Percentiles rank a stretch among this genome's conserved stretches.
Evolutionary conservation across 64 coral and sea anemone species (phyloP).

Genomic region (Acropora tenuis): DNA sequence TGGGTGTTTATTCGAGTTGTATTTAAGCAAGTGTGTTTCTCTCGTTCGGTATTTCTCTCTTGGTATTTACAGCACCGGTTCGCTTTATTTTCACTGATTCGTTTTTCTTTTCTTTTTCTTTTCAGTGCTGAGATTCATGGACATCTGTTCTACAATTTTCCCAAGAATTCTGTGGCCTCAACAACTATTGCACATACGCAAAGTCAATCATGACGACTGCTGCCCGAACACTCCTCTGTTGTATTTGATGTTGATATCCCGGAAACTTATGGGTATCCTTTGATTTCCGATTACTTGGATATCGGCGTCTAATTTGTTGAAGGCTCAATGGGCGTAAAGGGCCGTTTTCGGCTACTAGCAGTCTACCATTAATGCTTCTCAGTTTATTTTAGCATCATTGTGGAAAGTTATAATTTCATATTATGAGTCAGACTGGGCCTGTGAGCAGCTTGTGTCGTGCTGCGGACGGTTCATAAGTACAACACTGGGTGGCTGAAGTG

Average conservation of each 20-base stretch:
- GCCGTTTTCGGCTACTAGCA: background rate
- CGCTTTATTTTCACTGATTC: background rate
- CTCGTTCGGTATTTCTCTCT: background rate
- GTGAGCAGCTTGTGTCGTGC: no score
- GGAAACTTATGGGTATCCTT: background rate
- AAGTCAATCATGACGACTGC: background rate
- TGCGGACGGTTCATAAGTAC: no score
- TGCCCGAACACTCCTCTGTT: no score
- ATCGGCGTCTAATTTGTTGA: background rate
- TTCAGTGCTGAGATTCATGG: constrained; percentile 8
- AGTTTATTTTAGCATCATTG: background rate
- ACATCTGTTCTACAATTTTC: background rate
- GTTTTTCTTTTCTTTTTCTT: background rate
- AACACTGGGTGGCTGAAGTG: no score
- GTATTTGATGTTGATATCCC: background rate
- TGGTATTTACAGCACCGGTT: background rate
- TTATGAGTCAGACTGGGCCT: no score
- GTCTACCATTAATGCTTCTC: background rate
- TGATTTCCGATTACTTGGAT: background rate
- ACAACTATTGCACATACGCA: background rate
- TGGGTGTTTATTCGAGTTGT: no score
- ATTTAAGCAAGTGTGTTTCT: background rate
- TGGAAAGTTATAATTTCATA: background rate
- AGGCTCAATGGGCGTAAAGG: background rate
- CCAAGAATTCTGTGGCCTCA: background rate